Conservation (phyloP, 2,888 invertebrate species). For the Lobophora halterata region DNA sequence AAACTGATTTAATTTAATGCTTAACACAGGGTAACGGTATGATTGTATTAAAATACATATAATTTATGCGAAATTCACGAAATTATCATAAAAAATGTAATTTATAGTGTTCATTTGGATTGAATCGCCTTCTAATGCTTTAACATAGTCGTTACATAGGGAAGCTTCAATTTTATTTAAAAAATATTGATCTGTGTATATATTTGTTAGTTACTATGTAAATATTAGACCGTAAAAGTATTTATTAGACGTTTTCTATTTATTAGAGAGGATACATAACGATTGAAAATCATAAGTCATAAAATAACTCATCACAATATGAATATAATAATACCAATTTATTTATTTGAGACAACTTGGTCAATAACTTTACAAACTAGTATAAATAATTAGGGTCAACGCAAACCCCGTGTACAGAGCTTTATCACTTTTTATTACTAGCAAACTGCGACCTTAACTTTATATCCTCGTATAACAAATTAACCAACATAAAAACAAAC, state of each 20-base stretch:
- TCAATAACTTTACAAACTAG: too few species aligned
- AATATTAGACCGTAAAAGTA: constrained; percentile 66
- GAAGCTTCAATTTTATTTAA: constrained; percentile 52
- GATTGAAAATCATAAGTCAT: constrained; percentile 43
- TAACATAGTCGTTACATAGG: constrained; percentile 67
- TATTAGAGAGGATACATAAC: constrained; percentile 42
- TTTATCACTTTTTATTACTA: too few species aligned
- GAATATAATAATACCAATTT: too few species aligned
- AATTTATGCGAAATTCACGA: constrained; percentile 19
- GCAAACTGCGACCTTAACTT: too few species aligned
- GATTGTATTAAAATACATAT: constrained; percentile 14
- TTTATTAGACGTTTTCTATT: constrained; percentile 60
- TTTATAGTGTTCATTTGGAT: constrained; percentile 68
- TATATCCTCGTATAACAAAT: too few species aligned
- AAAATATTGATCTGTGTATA: constrained; percentile 75
- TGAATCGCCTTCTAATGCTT: constrained; percentile 79
- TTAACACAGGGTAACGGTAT: constrained; percentile 24
- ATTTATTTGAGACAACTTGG: too few species aligned
- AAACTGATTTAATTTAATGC: constrained; percentile 16
- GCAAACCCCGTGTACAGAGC: too few species aligned
- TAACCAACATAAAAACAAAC: too few species aligned
- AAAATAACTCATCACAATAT: constrained; percentile 35
- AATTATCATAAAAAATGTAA: constrained; percentile 21
- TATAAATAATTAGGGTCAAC: too few species aligned
- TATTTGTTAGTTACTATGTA: constrained; percentile 72